These are phyloP conservation scores for Peucedramus taeniatus DNA, from an alignment of 2,113 vertebrate genomes.

Conservation along the genomic window DNA sequence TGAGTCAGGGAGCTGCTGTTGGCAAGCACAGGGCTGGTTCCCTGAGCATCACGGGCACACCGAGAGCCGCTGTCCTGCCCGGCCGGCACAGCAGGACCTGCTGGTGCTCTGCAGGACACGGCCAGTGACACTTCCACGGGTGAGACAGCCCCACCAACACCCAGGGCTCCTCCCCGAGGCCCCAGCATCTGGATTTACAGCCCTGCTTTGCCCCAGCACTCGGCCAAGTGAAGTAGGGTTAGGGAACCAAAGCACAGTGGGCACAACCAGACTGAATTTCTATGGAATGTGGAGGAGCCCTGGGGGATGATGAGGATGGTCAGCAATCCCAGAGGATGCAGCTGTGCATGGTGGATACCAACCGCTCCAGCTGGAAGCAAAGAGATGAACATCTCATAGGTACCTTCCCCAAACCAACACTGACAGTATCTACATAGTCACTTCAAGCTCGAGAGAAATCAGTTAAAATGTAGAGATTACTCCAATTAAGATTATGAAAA, in stretches of 20 bases:
- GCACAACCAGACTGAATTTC: background rate
- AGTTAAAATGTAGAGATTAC: background rate
- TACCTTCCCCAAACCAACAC: background rate
- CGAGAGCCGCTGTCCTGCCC: background rate
- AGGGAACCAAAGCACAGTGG: background rate
- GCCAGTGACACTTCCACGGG: background rate
- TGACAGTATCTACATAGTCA: background rate
- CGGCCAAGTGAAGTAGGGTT: fast-evolving
- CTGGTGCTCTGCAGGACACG: fast-evolving
- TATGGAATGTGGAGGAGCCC: background rate
- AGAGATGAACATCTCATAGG: background rate
- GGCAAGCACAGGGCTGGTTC: background rate
- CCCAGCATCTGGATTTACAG: background rate
- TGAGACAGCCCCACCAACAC: background rate
- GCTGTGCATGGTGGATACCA: fast-evolving
- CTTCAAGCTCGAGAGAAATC: background rate
- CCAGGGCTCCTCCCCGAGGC: background rate
- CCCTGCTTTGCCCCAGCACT: background rate
- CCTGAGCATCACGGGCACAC: fast-evolving
- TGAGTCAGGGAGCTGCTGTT: background rate
- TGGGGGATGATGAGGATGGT: background rate
- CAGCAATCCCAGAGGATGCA: background rate
- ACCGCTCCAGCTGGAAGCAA: background rate
- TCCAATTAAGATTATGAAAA: background rate
- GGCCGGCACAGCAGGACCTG: background rate